Evolutionary conservation across 1,140 invertebrate genomes (phyloP), one percentile per base, ranked within the genome.

Genomic region (Halyomorpha halys): DNA sequence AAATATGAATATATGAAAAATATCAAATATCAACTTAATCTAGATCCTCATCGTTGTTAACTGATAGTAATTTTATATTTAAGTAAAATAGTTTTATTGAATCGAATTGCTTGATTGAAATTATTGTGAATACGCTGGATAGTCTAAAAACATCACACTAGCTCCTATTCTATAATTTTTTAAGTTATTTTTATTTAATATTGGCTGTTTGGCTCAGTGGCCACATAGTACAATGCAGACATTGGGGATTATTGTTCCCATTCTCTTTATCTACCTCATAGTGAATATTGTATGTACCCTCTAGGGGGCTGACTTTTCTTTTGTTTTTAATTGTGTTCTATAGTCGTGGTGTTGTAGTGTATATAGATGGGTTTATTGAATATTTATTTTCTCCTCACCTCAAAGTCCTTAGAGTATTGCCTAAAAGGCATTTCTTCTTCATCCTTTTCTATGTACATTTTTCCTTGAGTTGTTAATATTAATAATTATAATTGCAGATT

Each of bases 221-320:
- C 23, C 53, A 56, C 18, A 56, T 56, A 56, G 53, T 56, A 56
- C 53, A 56, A 56, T 56, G 53, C 23, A 23, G 23, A 23, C 53
- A 56, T 23, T 56, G 53, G 53, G 53, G 27, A 25, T 16, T 56
- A 23, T 14, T 1, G 11, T 21, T 25, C 53, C 53, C 23, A 27
- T 23, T n/a, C 47, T 39, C 23, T 56, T 56, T 56, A 56, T 56
- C 53, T 56, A 56, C 53, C 53, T 56, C 53, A 56, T 56, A 56
- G 53, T 56, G 23, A 56, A 56, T 56, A 56, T 56, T 56, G 6
- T 39, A 39, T 39, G 34, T 56, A 27, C 53, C 53, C 53, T 23
- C 9, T 25, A 23, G 14, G 34, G 53, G 53, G 21, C 23, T 56
- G 18, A 56, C 53, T 56, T 56, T 56, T 56, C 14, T 23, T 16